Evolutionary conservation across 2,797 vertebrate genomes (phyloP), one percentile per base, ranked within the genome.

Genomic region (Aeoliscus strigatus): DNA sequence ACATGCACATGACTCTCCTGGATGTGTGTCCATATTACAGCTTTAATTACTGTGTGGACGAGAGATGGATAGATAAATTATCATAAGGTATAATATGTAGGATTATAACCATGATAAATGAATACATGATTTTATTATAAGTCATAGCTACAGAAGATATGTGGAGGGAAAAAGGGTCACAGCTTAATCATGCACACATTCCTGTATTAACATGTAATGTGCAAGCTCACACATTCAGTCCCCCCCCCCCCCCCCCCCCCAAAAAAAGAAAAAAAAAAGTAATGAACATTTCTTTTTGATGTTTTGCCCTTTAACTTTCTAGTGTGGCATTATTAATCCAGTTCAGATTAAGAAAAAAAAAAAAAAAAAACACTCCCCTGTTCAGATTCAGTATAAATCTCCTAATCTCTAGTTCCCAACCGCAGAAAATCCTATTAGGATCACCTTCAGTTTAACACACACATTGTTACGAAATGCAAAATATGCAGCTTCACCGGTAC

Each of bases 401-500:
- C 68, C 83, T 90, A 89, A 90, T 89, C 88, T 87, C 78, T 85
- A 73, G 75, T 88, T 88, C 75, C 79, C 84, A 87, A 88, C 80
- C 66, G 76, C 75, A 83, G 78, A 70, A 87, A 90, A 89, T 90
- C 88, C 86, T 88, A 90, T 89, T 90, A 90, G 83, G 80, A 85
- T 88, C 86, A 87, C 86, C 87, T 88, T 82, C 79, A 83, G 81
- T 90, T 88, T 85, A 90, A 84, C 84, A 82, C 69, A 46, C 42
- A 61, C 70, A 88, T 89, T 88, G 85, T 88, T 85, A 60, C 42
- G 51, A 88, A 88, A 87, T 86, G 85, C 87, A 88, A 89, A 89
- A 88, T 86, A 82, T 56, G 81, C 80, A 83, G 84, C 80, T 84
- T 87, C 80, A 62, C 66, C 37, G 29, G 54, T 75, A 45, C 63